Evolutionary conservation across 2,113 vertebrate genomes (phyloP), one percentile per base, ranked within the genome.

Genomic region (Ailurus styani): DNA sequence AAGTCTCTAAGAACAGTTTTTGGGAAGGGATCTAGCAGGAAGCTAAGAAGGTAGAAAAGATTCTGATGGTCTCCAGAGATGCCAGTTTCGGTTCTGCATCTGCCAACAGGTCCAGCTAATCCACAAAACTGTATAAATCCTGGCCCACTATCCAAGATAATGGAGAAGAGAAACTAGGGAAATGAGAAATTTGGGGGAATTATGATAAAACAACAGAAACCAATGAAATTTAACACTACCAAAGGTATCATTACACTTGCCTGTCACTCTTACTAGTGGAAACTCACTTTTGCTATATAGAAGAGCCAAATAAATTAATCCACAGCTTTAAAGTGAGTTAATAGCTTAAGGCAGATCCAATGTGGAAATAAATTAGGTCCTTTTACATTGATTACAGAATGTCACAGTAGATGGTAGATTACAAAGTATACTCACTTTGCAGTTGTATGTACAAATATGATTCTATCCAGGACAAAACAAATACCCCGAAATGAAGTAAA

Each of bases 401-500:
- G 60, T 78, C 78, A 50, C 12, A 45, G 18, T 42, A 62, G 66
- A 45, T 55, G 60, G 40, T 77, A 52, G 40, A 60, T 97, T 60
- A 52, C 10, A 34, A 91, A 45, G 40, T 92, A 37, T 70, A 86
- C 40, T 93, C 87, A 96, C 31, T 93, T 85, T 52, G 52, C 54
- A 62, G 37, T 87, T 87, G 31, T 57, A 8, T 90, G 29, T 60
- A 88, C 47, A 93, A 73, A 87, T 77, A 54, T 34, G 73, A 88
- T 60, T 77, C n/a, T 77, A 92, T 68, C 34, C 6, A 15, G 77
- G 62, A 87, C 64, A 84, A 96, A 93, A 85, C 66, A 95, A 73
- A 86, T 72, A 89, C 62, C 62, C 87, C 82, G 83, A 88, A 91
- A 64, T 85, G 88, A 96, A 87, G 84, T 54, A 81, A 97, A 81